Evolutionary conservation across 2,888 invertebrate species (phyloP).

Genomic region (Conops quadrifasciatus): DNA sequence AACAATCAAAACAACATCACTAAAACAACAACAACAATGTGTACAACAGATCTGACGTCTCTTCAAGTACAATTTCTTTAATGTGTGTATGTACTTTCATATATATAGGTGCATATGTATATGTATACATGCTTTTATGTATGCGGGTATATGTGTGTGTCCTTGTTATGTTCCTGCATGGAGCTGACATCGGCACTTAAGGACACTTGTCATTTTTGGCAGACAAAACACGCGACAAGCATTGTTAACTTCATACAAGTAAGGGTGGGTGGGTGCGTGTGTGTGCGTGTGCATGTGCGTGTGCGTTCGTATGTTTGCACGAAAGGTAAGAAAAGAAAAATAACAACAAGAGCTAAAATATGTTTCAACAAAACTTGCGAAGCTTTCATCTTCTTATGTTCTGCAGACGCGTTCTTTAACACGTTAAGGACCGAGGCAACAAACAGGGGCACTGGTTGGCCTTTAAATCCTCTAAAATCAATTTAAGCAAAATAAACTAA

Average conservation of each 20-base stretch:
- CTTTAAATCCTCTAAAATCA: too few relatives aligned
- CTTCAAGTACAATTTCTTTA: neutral
- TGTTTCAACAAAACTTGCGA: too few relatives aligned
- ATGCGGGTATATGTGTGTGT: constrained; percentile 12
- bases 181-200: constrained; percentile 43
- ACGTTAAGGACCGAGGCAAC: too few relatives aligned
- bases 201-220: constrained; percentile 46
- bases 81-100: constrained; percentile 1
- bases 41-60: neutral
- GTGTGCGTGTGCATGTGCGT: neutral
- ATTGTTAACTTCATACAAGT: neutral
- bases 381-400: too few relatives aligned
- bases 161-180: neutral
- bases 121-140: neutral
- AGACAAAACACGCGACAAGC: constrained; percentile 13
- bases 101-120: constrained; percentile 16
- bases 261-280: constrained; percentile 1
- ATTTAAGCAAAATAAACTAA: neutral
- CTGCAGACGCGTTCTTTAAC: too few relatives aligned
- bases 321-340: too few relatives aligned
- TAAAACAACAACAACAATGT: neutral
- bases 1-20: too few relatives aligned
- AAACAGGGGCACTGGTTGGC: too few relatives aligned
- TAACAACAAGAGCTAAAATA: too few relatives aligned
- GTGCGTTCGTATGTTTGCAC: neutral